Conservation (phyloP, 2,888 invertebrate species). For the Coleophora flavipennella region DNA sequence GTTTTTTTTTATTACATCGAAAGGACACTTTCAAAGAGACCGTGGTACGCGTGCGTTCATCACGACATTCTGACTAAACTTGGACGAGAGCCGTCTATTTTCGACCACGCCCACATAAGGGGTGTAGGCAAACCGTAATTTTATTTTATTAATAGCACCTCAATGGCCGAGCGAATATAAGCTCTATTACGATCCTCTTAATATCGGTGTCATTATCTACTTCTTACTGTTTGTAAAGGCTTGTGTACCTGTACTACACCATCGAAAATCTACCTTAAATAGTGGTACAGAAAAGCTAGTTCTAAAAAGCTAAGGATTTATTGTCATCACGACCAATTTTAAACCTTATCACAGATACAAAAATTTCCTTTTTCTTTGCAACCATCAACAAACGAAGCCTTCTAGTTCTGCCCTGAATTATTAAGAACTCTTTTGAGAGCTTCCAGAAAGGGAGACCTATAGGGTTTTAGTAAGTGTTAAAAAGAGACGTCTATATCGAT, state of each 20-base stretch:
- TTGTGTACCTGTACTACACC: constrained; percentile 9
- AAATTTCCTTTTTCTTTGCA: neutral
- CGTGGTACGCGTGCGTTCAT: constrained; percentile 34
- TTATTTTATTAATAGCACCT: constrained; percentile 53
- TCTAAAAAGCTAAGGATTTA: neutral
- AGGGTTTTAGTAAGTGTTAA: constrained; percentile 13
- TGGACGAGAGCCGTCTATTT: constrained; percentile 15
- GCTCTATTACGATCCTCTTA: constrained; percentile 48
- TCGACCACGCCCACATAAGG: constrained; percentile 61
- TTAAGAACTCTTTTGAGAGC: constrained; percentile 45
- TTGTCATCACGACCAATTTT: neutral
- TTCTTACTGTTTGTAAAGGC: constrained; percentile 11
- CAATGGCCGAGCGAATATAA: constrained; percentile 49
- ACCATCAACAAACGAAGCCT: constrained; percentile 11
- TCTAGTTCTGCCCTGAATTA: constrained; percentile 24
- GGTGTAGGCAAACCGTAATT: constrained; percentile 57
- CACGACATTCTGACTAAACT: constrained; percentile 41
- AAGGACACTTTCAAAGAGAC: constrained; percentile 7
- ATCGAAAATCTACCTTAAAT: neutral
- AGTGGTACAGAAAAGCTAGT: neutral
- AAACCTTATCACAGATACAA: too few species aligned
- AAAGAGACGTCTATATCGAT: constrained; percentile 24
- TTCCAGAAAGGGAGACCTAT: constrained; percentile 24
- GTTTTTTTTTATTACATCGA: neutral
- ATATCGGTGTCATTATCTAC: constrained; percentile 39